Conservation (phyloP, 1,140 invertebrate genomes). For the Ridgeia piscesae region DNA sequence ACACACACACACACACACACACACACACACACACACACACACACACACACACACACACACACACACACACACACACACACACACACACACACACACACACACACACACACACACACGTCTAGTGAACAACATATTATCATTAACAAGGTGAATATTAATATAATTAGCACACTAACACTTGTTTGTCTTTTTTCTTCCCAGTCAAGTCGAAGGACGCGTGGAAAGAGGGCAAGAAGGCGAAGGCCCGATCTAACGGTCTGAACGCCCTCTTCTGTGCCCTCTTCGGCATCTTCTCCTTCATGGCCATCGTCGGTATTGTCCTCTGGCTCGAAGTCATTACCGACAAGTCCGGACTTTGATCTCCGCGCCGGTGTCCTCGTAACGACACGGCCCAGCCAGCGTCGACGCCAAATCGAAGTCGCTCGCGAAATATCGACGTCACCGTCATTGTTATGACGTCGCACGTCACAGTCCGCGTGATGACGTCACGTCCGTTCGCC, state of each 20-base stretch:
- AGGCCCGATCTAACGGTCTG: not conserved
- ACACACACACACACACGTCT: no score
- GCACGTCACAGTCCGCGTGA: not conserved
- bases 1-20: no score
- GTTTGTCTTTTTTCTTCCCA: not conserved
- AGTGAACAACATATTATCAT: no score
- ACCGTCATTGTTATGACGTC: not conserved
- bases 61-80: no score
- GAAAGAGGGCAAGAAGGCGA: not conserved
- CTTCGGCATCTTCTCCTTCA: not conserved
- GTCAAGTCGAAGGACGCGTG: not conserved
- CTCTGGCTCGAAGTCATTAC: not conserved
- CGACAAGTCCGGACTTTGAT: not conserved
- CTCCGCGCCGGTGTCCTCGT: not conserved
- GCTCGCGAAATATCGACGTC: not conserved
- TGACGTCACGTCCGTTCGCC: not conserved
- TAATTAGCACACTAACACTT: not conserved
- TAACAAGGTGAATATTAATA: no score
- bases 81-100: no score
- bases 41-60: no score
- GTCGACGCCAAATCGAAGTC: not conserved
- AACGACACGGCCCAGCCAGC: not conserved
- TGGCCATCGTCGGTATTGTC: not conserved
- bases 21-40: no score
- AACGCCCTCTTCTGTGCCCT: not conserved